phyloP scores from a whole-genome alignment of 1,140 invertebrate species.

The Tetramorium parvispinum region DNA sequence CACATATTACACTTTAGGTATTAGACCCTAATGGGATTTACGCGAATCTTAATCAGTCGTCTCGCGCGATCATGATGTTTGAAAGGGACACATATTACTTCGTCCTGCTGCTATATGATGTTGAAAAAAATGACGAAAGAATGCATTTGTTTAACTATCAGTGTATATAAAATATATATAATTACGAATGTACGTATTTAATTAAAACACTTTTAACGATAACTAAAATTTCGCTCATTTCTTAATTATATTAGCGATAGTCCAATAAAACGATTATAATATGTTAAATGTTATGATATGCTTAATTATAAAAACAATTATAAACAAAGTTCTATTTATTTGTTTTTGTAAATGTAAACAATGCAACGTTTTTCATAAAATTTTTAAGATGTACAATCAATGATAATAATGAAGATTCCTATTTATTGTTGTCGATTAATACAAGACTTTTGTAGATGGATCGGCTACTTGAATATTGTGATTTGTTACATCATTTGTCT shows the following conservation, averaged over 20 bases:
- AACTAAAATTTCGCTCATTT: neutral
- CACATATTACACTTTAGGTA: slow-evolving; percentile 67
- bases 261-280: neutral
- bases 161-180: neutral
- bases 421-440: neutral
- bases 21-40: slow-evolving; percentile 71
- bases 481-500: neutral
- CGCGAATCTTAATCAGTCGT: slow-evolving; percentile 70
- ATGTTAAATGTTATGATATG: no score
- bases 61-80: slow-evolving; percentile 21
- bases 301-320: neutral
- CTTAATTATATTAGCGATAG: neutral
- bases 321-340: neutral
- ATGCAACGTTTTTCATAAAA: neutral
- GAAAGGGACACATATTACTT: slow-evolving; percentile 55
- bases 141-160: neutral
- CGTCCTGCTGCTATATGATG: neutral
- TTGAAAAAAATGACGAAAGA: neutral
- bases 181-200: neutral
- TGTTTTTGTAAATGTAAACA: neutral
- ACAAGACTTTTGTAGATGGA: neutral
- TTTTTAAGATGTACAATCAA: neutral
- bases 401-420: neutral
- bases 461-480: neutral
- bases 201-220: neutral